A percentile compares a stretch with the other conserved stretches of the same genome.
These are phyloP conservation scores for Zaprionus inermis DNA, from an alignment of 1,140 invertebrate genomes.

Conservation along the genomic window DNA sequence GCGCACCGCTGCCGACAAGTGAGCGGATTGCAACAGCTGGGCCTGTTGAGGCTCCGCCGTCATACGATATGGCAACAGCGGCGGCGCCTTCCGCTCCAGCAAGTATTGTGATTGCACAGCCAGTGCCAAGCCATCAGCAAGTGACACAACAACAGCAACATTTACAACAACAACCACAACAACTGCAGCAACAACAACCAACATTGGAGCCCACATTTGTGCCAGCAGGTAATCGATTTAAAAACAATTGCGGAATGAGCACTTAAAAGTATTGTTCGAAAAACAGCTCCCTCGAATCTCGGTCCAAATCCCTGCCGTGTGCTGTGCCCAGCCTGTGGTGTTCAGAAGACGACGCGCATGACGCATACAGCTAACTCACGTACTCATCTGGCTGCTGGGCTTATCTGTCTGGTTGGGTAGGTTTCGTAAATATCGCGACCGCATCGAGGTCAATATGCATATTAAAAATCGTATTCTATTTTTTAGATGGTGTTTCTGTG, in stretches of 20 bases:
- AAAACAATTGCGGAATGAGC: neutral
- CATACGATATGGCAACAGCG: conserved; percentile 74
- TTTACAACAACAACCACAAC: conserved; percentile 33
- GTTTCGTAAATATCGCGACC: conserved; percentile 9
- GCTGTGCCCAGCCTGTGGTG: conserved; percentile 86
- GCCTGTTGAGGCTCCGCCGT: conserved; percentile 69
- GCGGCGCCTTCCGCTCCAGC: conserved; percentile 44
- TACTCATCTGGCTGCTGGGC: conserved; percentile 87
- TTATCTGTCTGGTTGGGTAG: conserved; percentile 86
- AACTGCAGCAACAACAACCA: conserved; percentile 33
- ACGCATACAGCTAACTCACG: conserved; percentile 85
- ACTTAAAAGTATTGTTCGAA: neutral
- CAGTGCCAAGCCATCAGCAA: conserved; percentile 32
- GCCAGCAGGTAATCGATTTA: conserved; percentile 41
- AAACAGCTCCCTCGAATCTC: conserved; percentile 61
- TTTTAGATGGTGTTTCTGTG: conserved; percentile 85
- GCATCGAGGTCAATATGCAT: conserved; percentile 1
- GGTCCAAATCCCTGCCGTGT: conserved; percentile 85
- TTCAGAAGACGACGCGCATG: conserved; percentile 85
- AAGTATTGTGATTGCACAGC: conserved; percentile 42
- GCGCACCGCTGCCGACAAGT: conserved; percentile 48
- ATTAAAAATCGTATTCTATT: neutral
- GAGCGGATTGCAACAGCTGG: conserved; percentile 34
- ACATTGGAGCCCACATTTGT: conserved; percentile 55
- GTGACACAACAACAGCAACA: conserved; percentile 24